phyloP scores from a whole-genome alignment of 2,113 vertebrate genomes.

The Thamnaconus septentrionalis region DNA sequence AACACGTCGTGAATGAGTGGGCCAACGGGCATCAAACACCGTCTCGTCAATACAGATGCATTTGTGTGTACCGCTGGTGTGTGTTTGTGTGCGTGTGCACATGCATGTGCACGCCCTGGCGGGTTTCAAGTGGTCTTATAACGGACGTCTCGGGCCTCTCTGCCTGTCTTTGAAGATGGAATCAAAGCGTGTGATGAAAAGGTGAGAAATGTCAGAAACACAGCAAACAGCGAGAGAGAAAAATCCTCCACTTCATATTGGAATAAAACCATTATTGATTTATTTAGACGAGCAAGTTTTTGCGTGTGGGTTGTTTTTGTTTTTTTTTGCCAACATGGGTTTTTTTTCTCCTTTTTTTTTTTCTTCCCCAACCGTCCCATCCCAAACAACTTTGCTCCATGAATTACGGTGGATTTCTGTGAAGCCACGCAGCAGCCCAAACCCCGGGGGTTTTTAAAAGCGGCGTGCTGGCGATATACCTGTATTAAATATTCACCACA shows the following conservation, averaged over 20 bases:
- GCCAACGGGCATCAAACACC: too few species aligned
- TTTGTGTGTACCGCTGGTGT: too few species aligned
- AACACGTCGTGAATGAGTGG: slow-evolving; percentile 33
- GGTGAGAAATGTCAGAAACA: slow-evolving; percentile 16
- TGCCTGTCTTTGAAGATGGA: slow-evolving; percentile 19
- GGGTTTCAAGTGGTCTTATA: too few species aligned
- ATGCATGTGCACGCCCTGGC: too few species aligned
- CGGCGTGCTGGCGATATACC: slow-evolving; percentile 45
- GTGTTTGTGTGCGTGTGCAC: too few species aligned
- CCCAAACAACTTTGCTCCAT: neutral
- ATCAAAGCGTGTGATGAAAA: slow-evolving; percentile 25
- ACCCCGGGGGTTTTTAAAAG: slow-evolving; percentile 30
- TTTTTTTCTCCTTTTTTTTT: neutral
- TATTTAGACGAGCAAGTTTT: too few species aligned
- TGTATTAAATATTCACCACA: slow-evolving; percentile 68
- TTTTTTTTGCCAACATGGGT: too few species aligned
- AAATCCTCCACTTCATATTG: too few species aligned
- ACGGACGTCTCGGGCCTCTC: too few species aligned
- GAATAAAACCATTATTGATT: too few species aligned
- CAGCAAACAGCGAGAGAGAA: neutral
- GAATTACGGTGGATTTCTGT: slow-evolving; percentile 38
- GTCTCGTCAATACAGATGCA: too few species aligned
- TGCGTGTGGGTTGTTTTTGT: too few species aligned
- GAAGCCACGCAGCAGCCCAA: slow-evolving; percentile 24
- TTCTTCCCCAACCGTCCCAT: neutral